Percentiles rank a stretch among this genome's conserved stretches.
Conservation (phyloP, 2,113 vertebrate genomes). For the Cyprinus carpio region DNA sequence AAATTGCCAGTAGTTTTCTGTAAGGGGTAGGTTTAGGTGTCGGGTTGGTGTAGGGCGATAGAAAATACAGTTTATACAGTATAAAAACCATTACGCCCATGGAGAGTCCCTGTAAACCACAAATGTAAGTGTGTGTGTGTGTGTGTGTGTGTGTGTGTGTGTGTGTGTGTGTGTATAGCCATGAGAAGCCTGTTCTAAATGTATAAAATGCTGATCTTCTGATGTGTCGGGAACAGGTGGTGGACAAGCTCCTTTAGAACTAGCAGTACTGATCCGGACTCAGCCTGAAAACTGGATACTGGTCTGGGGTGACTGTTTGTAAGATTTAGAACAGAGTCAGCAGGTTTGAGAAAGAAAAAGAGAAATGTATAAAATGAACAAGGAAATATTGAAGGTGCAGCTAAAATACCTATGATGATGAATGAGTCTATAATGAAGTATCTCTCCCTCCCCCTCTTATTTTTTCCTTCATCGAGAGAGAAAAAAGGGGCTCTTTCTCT, state of each 20-base stretch:
- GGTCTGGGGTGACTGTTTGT: background rate
- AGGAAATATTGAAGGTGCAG: constrained; percentile 45
- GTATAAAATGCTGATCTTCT: background rate
- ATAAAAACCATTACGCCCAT: too few relatives aligned
- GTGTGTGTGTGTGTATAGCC: too few relatives aligned
- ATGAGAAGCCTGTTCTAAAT: background rate
- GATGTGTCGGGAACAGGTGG: constrained; percentile 3
- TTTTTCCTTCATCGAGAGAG: background rate
- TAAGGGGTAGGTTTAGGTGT: too few relatives aligned
- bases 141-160: too few relatives aligned
- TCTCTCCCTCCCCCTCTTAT: constrained; percentile 38
- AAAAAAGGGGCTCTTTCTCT: background rate
- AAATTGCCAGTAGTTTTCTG: too few relatives aligned
- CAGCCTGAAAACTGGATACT: background rate
- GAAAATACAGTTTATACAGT: too few relatives aligned
- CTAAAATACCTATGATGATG: constrained; percentile 68
- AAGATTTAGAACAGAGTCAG: constrained; percentile 31
- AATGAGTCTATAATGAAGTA: constrained; percentile 75
- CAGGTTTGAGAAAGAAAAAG: constrained; percentile 53
- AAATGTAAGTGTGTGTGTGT: too few relatives aligned
- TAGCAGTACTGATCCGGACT: background rate
- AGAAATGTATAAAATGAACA: constrained; percentile 42
- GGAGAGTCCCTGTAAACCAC: too few relatives aligned
- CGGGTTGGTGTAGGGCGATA: too few relatives aligned
- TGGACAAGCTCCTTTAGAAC: background rate